phyloP scores from a whole-genome alignment of 2,797 vertebrate species.

The Melanotaenia trifasciata region DNA sequence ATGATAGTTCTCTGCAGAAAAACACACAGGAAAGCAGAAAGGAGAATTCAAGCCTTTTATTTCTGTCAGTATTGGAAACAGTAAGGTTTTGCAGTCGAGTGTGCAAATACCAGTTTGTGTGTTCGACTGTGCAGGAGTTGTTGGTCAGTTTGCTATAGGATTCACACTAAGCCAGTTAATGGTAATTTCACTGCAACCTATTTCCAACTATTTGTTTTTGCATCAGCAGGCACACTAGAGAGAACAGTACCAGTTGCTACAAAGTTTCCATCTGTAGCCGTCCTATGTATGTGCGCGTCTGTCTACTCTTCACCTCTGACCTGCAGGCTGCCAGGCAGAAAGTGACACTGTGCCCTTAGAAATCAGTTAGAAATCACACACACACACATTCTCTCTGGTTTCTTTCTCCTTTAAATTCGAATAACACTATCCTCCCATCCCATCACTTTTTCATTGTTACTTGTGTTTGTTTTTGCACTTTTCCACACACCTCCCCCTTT shows the following conservation, averaged over 20 bases:
- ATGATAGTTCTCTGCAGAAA: conserved; percentile 44
- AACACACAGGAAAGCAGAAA: not conserved
- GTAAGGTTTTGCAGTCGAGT: conserved; percentile 32
- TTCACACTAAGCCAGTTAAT: conserved; percentile 55
- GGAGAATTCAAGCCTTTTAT: not conserved
- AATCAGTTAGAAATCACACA: conserved; percentile 21
- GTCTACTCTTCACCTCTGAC: conserved; percentile 53
- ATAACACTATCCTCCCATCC: conserved; percentile 15
- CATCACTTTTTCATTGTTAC: conserved; percentile 45
- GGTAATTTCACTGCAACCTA: conserved; percentile 58
- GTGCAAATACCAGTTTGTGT: conserved; percentile 23
- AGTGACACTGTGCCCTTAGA: conserved; percentile 39
- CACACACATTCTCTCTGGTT: not conserved
- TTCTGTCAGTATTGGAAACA: not conserved
- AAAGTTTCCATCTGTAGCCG: conserved; percentile 2
- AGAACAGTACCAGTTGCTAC: conserved; percentile 42
- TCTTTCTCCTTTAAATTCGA: conserved; percentile 4
- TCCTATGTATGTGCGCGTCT: not conserved
- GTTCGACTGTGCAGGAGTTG: conserved; percentile 16
- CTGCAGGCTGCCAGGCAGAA: conserved; percentile 44
- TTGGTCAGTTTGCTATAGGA: conserved; percentile 41
- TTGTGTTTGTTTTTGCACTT: conserved; percentile 59
- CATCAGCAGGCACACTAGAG: conserved; percentile 34
- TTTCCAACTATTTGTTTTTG: conserved; percentile 51
- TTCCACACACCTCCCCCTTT: conserved; percentile 40